Evolutionary conservation across 2,888 invertebrate genomes (phyloP), one percentile per base, ranked within the genome.

Genomic region (Dichetophora obliterata): DNA sequence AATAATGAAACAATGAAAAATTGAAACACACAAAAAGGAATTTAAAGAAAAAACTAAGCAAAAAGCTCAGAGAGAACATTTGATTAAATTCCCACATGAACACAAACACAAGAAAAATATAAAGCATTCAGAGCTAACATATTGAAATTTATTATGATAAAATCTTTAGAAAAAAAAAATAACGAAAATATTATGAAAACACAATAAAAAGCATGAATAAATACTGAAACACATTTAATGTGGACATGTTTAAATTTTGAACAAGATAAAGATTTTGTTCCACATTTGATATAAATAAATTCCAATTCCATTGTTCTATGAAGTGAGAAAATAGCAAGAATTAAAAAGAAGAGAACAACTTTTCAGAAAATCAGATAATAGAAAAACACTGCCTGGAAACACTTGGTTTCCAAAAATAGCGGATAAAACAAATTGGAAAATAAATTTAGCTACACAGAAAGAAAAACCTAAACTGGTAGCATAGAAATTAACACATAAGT

Each of bases 191-290:
- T 43, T n/a, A n/a, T n/a, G n/a, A 65, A 57, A 69, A 69, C 52
- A 61, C n/a, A 52, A n/a, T 52, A 24, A 37, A 19, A 3, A 37
- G 6, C 9, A 54, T 19, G 2, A 27, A 71, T 9, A 72, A 43
- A 31, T 31, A 72, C 16, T 73, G 73, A 68, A 75, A 79, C 72
- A 79, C 75, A 69, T 54, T 37, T 14, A 72, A 75, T 31, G 68
- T 68, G 63, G 31, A 72, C 75, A 75, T 79, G 71, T 77, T 75
- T 77, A 79, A 73, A 43, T 69, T 24, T 48, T 66, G 4, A 59
- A 72, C 22, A 61, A 6, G n/a, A 71, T 37, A n/a, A 72, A 79
- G 75, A 1, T 68, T 73, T 69, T 72, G 68, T 78, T 71, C 75
- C 76, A 72, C 43, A 11, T 59, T 24, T 59, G 22, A 27, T 9